phyloP scores from a whole-genome alignment of 2,113 vertebrate species.

The Thalassoma bifasciatum region DNA sequence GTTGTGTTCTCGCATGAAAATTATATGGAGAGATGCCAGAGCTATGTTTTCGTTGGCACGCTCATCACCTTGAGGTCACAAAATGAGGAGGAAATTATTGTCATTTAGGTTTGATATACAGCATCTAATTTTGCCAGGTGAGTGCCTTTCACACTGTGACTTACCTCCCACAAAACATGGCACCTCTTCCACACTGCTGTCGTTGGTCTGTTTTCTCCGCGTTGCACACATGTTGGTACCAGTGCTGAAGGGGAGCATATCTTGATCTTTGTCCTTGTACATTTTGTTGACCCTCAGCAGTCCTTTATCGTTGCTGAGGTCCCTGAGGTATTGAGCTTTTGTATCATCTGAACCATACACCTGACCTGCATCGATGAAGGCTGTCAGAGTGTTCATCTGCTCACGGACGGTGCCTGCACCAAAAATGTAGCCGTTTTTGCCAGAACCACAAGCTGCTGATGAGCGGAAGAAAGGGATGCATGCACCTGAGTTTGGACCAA shows the following conservation, averaged over 20 bases:
- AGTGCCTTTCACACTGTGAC: conserved; percentile 13
- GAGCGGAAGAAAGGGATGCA: conserved; percentile 90
- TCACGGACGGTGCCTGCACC: conserved; percentile 62
- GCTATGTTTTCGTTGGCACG: conserved; percentile 76
- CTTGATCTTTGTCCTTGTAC: conserved; percentile 69
- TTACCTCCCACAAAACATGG: conserved; percentile 80
- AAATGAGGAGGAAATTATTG: not conserved
- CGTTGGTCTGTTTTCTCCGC: conserved; percentile 50
- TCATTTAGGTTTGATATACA: not conserved
- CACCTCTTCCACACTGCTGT: conserved; percentile 59
- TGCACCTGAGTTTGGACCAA: conserved; percentile 33
- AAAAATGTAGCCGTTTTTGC: conserved; percentile 59
- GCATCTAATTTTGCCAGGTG: not conserved
- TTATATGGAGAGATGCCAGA: conserved; percentile 76
- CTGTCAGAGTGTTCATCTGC: conserved; percentile 81
- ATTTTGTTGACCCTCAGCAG: conserved; percentile 74
- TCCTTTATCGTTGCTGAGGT: conserved; percentile 69
- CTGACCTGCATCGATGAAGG: conserved; percentile 78
- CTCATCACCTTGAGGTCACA: conserved; percentile 70
- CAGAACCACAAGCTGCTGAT: conserved; percentile 75
- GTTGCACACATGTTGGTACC: conserved; percentile 65
- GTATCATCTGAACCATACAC: conserved; percentile 76
- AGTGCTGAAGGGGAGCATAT: conserved; percentile 77
- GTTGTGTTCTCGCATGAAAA: conserved; percentile 84
- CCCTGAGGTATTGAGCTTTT: conserved; percentile 60